Evolutionary conservation across 2,888 invertebrate genomes (phyloP).

Genomic region (Phragmatobia fuliginosa): DNA sequence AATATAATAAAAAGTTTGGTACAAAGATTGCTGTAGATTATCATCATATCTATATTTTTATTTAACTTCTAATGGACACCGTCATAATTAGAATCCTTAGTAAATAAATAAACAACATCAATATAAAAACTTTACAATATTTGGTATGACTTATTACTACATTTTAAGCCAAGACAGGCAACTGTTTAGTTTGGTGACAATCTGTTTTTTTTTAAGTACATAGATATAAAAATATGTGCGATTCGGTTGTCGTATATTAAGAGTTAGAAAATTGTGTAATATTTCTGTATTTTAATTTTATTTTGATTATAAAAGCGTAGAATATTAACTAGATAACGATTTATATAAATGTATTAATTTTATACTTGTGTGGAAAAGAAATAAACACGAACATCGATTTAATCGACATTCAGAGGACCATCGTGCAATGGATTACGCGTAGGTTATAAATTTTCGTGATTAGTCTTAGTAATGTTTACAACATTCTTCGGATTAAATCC

Average conservation of each 20-base stretch:
- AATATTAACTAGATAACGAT: not conserved
- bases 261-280: too few species aligned
- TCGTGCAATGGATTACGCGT: too few species aligned
- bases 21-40: not conserved
- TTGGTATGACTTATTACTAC: not conserved
- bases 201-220: not conserved
- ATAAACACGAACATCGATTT: not conserved
- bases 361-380: not conserved
- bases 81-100: not conserved
- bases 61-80: not conserved
- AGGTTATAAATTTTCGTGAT: too few species aligned
- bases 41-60: not conserved
- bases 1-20: too few species aligned
- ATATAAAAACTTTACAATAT: not conserved
- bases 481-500: too few species aligned
- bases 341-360: not conserved
- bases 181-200: not conserved
- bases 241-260: not conserved
- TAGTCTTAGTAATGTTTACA: too few species aligned
- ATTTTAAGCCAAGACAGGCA: not conserved
- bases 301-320: not conserved
- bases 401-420: too few species aligned
- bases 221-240: not conserved
- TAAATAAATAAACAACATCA: not conserved
- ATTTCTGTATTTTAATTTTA: too few species aligned